Evolutionary conservation across 2,797 vertebrate species (phyloP).

Genomic region (Aphelocoma californica): DNA sequence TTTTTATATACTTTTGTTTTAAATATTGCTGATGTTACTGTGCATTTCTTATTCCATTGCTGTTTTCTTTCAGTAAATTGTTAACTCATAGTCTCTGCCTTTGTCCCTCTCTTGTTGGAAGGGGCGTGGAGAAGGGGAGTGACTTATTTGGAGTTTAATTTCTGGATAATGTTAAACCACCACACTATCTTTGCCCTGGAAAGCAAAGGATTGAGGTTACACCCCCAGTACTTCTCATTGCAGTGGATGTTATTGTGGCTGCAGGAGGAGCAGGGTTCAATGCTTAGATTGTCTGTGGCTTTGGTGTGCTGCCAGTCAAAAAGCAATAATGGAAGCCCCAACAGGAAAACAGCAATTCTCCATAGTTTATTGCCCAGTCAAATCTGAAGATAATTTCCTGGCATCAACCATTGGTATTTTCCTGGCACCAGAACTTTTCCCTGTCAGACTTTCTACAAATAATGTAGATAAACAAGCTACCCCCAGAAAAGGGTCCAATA

Average conservation of each 20-base stretch:
- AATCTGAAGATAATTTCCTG: slow-evolving; percentile 40
- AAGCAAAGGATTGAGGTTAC: background rate
- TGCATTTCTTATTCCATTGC: background rate
- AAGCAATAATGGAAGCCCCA: slow-evolving; percentile 27
- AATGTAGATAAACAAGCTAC: background rate
- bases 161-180: background rate
- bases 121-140: background rate
- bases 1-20: background rate
- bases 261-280: background rate
- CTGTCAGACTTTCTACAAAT: background rate
- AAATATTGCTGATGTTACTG: background rate
- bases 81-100: background rate
- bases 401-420: background rate
- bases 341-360: slow-evolving; percentile 46
- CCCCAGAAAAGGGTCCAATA: background rate
- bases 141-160: background rate
- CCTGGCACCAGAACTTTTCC: background rate
- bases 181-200: background rate
- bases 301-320: slow-evolving; percentile 42
- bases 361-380: slow-evolving; percentile 4
- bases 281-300: background rate
- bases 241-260: background rate
- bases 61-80: background rate
- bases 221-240: background rate
- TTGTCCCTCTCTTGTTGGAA: background rate